Percentiles rank a stretch among this genome's conserved stretches.
Evolutionary conservation across 1,140 invertebrate species (phyloP).

Genomic region (Nomia melanderi): DNA sequence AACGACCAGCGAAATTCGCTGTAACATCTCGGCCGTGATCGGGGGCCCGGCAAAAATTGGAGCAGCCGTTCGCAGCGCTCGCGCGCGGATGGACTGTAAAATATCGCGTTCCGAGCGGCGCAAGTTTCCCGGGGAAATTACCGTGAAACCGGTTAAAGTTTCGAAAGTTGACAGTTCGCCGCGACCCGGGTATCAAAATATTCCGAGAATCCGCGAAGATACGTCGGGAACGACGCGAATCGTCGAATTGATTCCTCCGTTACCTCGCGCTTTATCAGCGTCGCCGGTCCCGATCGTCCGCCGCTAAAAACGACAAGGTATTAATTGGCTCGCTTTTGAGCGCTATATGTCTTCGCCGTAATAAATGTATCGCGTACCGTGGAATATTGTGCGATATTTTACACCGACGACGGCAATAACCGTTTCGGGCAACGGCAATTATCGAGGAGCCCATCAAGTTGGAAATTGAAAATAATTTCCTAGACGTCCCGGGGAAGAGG

Average conservation of each 20-base stretch:
- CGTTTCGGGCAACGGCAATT: constrained; percentile 4
- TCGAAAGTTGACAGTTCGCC: neutral
- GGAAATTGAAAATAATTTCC: constrained; percentile 40
- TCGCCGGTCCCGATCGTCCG: neutral
- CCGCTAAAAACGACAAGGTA: neutral
- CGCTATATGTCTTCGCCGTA: neutral
- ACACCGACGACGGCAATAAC: constrained; percentile 21
- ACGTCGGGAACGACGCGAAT: neutral
- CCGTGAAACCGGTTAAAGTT: constrained; percentile 2
- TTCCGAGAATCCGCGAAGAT: neutral
- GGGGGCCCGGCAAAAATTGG: constrained; percentile 3
- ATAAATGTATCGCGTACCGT: constrained; percentile 16
- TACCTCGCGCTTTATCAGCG: neutral
- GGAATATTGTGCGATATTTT: neutral
- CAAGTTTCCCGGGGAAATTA: neutral
- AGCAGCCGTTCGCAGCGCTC: neutral
- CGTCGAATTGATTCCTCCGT: too few relatives aligned
- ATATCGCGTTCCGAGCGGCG: neutral
- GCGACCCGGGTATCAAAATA: neutral
- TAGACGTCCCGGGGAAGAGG: neutral
- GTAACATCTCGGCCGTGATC: neutral
- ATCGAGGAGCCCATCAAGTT: neutral
- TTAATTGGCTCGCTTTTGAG: too few relatives aligned
- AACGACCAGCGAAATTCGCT: constrained; percentile 5
- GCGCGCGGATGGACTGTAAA: neutral